Percentiles rank a stretch among this genome's conserved stretches.
phyloP scores from a whole-genome alignment of 2,113 vertebrate species.

The Rhynchomys soricoides region DNA sequence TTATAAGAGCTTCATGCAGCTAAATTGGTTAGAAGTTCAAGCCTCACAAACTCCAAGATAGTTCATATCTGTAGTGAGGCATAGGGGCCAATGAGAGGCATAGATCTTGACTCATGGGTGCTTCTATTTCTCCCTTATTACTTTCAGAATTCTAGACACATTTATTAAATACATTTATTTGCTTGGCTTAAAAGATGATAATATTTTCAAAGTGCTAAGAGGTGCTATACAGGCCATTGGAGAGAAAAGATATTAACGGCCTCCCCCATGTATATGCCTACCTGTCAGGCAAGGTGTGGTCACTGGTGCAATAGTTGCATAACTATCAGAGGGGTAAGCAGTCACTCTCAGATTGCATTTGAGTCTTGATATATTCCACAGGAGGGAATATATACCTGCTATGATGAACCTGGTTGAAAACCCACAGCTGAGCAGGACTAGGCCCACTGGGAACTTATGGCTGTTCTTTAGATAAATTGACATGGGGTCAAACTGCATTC shows the following conservation, averaged over 20 bases:
- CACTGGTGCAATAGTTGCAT: no score
- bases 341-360: background rate
- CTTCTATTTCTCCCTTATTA: background rate
- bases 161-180: background rate
- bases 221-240: background rate
- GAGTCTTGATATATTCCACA: background rate
- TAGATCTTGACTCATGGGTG: background rate
- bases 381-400: background rate
- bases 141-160: background rate
- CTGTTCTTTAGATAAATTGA: background rate
- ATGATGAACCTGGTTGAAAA: background rate
- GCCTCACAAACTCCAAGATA: background rate
- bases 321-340: background rate
- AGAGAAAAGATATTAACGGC: background rate
- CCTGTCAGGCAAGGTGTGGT: background rate
- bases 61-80: background rate
- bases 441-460: background rate
- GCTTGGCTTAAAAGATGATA: background rate
- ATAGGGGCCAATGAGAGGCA: background rate
- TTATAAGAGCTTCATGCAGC: background rate
- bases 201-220: background rate
- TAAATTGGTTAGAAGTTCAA: background rate
- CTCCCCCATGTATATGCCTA: background rate
- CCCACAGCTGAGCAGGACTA: background rate
- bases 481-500: background rate